These are phyloP conservation scores for Allobates femoralis DNA, from an alignment of 2,797 vertebrate genomes.

Conservation along the genomic window DNA sequence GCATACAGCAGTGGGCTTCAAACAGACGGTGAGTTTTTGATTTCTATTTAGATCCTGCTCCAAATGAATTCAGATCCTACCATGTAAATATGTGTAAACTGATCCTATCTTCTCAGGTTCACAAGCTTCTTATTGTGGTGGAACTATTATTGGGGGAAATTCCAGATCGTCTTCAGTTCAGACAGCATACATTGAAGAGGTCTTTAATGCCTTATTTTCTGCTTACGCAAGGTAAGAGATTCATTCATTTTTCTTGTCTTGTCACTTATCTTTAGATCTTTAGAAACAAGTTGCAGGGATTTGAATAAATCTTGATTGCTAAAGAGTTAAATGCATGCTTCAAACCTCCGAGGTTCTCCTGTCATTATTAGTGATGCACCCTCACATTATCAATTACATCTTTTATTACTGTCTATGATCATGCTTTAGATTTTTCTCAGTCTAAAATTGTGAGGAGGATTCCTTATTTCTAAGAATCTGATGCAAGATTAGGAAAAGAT, in stretches of 20 bases:
- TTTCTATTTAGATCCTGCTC: neutral
- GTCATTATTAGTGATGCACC: neutral
- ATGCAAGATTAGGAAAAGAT: neutral
- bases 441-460: neutral
- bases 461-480: neutral
- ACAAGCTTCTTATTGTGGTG: conserved; percentile 96
- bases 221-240: conserved; percentile 88
- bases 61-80: neutral
- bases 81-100: neutral
- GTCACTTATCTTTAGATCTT: neutral
- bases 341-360: neutral
- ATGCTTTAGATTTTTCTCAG: too few relatives aligned
- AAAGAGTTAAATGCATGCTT: neutral
- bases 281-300: too few relatives aligned
- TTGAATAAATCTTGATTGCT: neutral
- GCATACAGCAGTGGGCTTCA: conserved; percentile 95
- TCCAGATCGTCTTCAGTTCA: conserved; percentile 94
- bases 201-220: conserved; percentile 98
- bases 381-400: neutral
- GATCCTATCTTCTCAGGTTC: conserved; percentile 77
- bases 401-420: neutral
- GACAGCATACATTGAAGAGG: conserved; percentile 94
- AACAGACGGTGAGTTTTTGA: conserved; percentile 86
- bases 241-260: neutral
- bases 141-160: conserved; percentile 94